These are phyloP conservation scores for Calameuta pallipes DNA, from an alignment of 2,888 invertebrate genomes.

Conservation along the genomic window DNA sequence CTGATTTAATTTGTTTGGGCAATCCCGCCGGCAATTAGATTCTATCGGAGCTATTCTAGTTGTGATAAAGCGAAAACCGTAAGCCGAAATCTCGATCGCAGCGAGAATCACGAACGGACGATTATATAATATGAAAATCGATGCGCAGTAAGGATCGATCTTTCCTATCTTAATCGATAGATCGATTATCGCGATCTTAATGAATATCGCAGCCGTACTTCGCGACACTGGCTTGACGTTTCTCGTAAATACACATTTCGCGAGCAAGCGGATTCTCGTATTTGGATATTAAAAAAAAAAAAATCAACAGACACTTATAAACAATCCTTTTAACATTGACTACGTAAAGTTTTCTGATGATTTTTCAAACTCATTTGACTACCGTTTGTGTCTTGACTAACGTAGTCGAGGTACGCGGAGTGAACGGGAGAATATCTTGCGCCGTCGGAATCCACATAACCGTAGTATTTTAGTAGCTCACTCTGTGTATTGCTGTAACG, in stretches of 20 bases:
- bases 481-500: not conserved
- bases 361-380: not conserved
- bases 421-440: constrained; percentile 27
- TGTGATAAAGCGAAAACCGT: not conserved
- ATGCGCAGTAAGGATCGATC: not conserved
- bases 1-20: not conserved
- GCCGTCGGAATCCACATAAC: constrained; percentile 41
- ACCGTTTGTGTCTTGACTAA: not conserved
- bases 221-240: not conserved
- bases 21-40: not conserved
- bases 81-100: not conserved
- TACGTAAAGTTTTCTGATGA: not conserved
- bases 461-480: not conserved
- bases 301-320: not conserved
- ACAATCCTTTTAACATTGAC: not conserved
- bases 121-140: not conserved
- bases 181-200: not conserved
- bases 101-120: not conserved
- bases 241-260: not conserved
- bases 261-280: not conserved
- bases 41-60: not conserved
- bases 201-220: not conserved
- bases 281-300: not conserved
- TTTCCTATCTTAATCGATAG: not conserved
- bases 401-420: not conserved